These are phyloP conservation scores for Chaenogobius annularis DNA, from an alignment of 2,113 vertebrate species.

Conservation along the genomic window DNA sequence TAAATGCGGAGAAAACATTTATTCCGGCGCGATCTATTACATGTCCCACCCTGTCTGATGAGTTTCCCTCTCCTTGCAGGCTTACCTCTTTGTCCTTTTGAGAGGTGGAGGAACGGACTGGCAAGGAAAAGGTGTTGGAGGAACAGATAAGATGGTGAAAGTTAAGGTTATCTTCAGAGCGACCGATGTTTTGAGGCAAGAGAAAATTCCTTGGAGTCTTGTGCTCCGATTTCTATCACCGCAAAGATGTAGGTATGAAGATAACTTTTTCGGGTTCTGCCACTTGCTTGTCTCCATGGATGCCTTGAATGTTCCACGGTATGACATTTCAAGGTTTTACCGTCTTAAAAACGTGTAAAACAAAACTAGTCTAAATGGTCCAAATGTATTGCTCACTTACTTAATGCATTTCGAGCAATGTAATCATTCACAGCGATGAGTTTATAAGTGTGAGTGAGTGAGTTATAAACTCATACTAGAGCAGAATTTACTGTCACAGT, in stretches of 20 bases:
- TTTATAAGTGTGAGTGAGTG: no score
- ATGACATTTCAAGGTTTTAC: no score
- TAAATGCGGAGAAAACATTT: conserved; percentile 21
- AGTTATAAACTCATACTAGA: no score
- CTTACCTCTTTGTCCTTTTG: conserved; percentile 48
- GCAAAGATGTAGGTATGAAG: background rate
- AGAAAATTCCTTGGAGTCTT: conserved; percentile 8
- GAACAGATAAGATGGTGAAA: conserved; percentile 34
- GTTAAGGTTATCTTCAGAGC: conserved; percentile 61
- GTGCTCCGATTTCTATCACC: conserved; percentile 10
- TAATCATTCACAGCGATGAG: no score
- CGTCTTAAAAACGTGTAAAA: no score
- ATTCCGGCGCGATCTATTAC: conserved; percentile 24
- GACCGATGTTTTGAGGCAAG: conserved; percentile 13
- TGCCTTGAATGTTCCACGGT: no score
- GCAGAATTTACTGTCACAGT: no score
- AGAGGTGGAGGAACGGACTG: conserved; percentile 21
- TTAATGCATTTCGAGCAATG: no score
- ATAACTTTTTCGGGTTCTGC: background rate
- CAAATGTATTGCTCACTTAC: no score
- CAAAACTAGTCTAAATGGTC: no score
- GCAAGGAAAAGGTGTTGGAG: conserved; percentile 17
- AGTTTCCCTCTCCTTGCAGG: conserved; percentile 38
- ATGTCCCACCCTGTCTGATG: conserved; percentile 38
- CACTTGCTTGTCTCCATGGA: no score